Base-by-base conservation (phyloP, 1,140 invertebrate genomes). In the Dufourea novaeangliae region DNA sequence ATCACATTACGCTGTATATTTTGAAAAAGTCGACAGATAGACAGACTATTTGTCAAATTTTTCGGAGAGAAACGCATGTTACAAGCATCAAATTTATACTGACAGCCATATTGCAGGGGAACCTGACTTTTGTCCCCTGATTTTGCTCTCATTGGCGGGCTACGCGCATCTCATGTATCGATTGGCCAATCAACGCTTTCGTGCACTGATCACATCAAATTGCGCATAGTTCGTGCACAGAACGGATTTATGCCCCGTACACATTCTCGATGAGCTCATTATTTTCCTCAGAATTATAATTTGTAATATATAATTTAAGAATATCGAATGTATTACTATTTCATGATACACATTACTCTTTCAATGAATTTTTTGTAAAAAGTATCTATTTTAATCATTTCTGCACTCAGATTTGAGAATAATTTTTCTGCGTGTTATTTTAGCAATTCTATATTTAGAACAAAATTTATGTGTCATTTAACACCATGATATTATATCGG, bases 71-170 rank as follows among this genome's bases (percentile, higher is more conserved):
- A 96, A 95, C 94, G 94, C 95, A 96, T 96, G 93, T 93, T 95
- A 93, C 93, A 94, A 95, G 93, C 93, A 94, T 95, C 95, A 96
- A 95, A 96, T 96, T 95, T 96, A 96, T 96, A 96, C 95, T 96
- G 95, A 95, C 95, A 96, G 95, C 95, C 95, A 96, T 96, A 94
- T 95, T 96, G 95, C 94, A 93, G 94, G 94, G 94, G 94, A 95
- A 94, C 94, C 94, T 94, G 94, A 95, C 94, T 96, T 96, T 92
- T 95, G 95, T 95, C 94, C 93, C 93, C 92, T 92, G 92, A 93
- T 94, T 93, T 93, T 82, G 69, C 87, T 92, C 92, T 92, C 92
- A 95, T 95, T 95, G 95, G 95, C 91, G 87, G 86, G 88, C 66
- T 32, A 37, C 10, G 44, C 22, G 62, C 37, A 61, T 61, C 74